phyloP scores from a whole-genome alignment of 2,113 vertebrate species.

The Kryptolebias marmoratus region DNA sequence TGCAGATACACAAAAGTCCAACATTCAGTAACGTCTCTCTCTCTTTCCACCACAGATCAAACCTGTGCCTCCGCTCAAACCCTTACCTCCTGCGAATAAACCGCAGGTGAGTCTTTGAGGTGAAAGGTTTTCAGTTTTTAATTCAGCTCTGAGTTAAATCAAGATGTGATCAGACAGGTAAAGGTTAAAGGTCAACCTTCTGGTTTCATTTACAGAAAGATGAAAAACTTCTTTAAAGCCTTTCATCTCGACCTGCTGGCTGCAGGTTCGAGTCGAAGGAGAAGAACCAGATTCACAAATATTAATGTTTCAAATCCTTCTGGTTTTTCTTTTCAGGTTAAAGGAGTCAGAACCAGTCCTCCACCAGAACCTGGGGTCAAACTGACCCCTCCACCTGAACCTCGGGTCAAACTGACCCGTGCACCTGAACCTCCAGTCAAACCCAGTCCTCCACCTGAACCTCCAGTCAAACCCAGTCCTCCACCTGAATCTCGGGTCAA shows the following conservation, averaged over 20 bases:
- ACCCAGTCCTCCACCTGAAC: constrained; percentile 9
- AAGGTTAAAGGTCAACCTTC: no score
- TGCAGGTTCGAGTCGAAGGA: neutral
- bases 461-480: constrained; percentile 25
- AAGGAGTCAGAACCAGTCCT: constrained; percentile 29
- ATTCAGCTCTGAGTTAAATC: neutral
- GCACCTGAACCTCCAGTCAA: constrained; percentile 48
- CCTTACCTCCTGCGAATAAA: constrained; percentile 36
- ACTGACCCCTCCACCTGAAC: constrained; percentile 43
- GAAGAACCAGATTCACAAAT: no score
- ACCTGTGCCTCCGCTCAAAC: constrained; percentile 59
- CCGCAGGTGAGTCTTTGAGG: constrained; percentile 63
- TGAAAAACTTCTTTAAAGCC: no score
- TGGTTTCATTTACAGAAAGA: no score
- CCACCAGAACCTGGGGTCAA: constrained; percentile 59
- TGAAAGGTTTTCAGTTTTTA: neutral
- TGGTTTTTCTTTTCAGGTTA: constrained; percentile 24
- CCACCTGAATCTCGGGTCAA: constrained; percentile 59
- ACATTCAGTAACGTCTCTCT: neutral
- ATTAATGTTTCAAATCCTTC: neutral
- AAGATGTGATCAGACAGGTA: neutral
- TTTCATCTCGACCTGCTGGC: neutral
- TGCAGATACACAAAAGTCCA: neutral
- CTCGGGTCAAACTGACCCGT: neutral
- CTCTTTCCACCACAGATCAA: constrained; percentile 43